Conservation (phyloP, 2,888 invertebrate species). For the Chrysotoxum bicinctum region DNA sequence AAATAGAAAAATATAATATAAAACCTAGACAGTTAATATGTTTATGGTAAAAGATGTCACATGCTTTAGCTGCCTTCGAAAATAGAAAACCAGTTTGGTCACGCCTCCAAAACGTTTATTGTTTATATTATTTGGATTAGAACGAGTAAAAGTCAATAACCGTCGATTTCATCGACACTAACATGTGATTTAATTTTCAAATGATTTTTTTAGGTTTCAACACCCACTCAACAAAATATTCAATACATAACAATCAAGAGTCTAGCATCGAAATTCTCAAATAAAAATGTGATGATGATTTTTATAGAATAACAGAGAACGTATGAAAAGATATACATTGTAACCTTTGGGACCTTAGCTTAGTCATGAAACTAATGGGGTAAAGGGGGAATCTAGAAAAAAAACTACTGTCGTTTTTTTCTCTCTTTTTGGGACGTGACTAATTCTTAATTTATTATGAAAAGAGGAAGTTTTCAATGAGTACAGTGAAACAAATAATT, state of each 20-base stretch:
- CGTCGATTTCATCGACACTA: slow-evolving; percentile 26
- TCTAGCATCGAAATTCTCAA: background rate
- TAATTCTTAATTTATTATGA: background rate
- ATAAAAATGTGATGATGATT: background rate
- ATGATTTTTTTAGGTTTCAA: slow-evolving; percentile 4
- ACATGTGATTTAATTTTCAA: slow-evolving; percentile 25
- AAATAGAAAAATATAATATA: background rate
- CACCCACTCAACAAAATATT: slow-evolving; percentile 22
- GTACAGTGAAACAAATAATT: slow-evolving; percentile 31
- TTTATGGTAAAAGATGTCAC: slow-evolving; percentile 53
- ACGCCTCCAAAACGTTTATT: slow-evolving; percentile 53
- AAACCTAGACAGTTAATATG: background rate
- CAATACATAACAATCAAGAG: background rate
- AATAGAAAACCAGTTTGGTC: slow-evolving; percentile 61
- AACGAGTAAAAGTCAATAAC: slow-evolving; percentile 55
- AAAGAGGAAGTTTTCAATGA: background rate
- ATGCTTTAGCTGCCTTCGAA: slow-evolving; percentile 4
- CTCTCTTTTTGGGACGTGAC: slow-evolving; percentile 5
- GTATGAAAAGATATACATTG: background rate
- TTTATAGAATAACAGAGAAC: background rate
- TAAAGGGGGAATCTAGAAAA: background rate
- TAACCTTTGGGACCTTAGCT: slow-evolving; percentile 39
- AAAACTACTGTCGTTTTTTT: background rate
- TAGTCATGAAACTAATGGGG: slow-evolving; percentile 46
- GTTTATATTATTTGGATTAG: background rate